Evolutionary conservation across 2,113 vertebrate species (phyloP), one percentile per base, ranked within the genome.

Genomic region (Rana temporaria): DNA sequence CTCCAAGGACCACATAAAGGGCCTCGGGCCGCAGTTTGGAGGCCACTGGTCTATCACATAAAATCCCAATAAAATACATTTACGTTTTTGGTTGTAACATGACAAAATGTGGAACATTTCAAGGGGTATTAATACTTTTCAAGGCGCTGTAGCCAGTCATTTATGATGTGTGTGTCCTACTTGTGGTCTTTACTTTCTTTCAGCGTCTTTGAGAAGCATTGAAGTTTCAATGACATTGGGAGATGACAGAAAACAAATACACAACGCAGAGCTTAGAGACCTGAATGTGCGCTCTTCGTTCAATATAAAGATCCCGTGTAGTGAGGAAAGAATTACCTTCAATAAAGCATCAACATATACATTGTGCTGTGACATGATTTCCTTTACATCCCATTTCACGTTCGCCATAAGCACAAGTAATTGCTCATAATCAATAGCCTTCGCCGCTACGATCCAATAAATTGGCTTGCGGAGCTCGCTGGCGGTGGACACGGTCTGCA

Each of bases 351-450:
- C 98, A 83, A 99, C 97, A 8, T 99, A 99, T n/a, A 99, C 65
- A 7, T 99, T 99, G 90, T 99, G 98, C 87, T 99, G 98, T 1
- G 98, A 99, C 98, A 99, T 99, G 85, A 99, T 99, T 92, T 99
- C 98, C 81, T 95, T 97, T 62, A 99, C 96, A 89, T 99, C 98
- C 98, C 98, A 99, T 87, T 99, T 99, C 68, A 99, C 98, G 57
- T 95, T 97, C 0, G 95, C 87, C 98, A 99, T 99, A 74, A 99
- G 89, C 55, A 97, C 94, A 79, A 99, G 89, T 95, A 96, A 98
- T 87, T 99, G 98, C 57, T 99, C 98, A 73, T 99, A 99, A 89
- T 99, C 98, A 73, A 99, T 98, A 85, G 98, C 98, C 92, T 97
- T 99, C 82, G 97, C 98, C 53, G 98, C 98, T 85, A 99, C 97